Conservation (phyloP, 2,113 vertebrate species). For the Sylvia atricapilla region DNA sequence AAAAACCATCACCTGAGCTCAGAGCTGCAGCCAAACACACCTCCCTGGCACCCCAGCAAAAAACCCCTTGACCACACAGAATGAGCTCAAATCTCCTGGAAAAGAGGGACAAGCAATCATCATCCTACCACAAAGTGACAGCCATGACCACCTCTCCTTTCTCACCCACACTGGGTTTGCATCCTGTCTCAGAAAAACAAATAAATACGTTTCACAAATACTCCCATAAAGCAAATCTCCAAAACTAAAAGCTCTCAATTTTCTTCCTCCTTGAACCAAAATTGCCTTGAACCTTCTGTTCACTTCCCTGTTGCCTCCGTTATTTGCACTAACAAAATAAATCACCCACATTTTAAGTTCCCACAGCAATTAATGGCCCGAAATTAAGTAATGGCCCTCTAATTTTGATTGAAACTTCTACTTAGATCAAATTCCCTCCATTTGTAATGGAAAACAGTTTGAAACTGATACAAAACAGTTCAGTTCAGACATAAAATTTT, state of each 20-base stretch:
- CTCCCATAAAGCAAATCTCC: not conserved
- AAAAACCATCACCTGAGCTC: not conserved
- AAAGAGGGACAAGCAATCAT: not conserved
- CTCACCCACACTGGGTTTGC: not conserved
- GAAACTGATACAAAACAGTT: not conserved
- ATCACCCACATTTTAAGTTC: not conserved
- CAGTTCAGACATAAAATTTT: constrained; percentile 33
- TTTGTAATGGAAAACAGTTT: constrained; percentile 32
- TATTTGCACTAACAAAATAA: not conserved
- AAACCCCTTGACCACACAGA: fast-evolving
- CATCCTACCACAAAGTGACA: not conserved
- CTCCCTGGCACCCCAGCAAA: not conserved
- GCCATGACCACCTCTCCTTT: not conserved
- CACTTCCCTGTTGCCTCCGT: not conserved
- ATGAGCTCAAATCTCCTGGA: not conserved
- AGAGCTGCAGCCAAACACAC: not conserved
- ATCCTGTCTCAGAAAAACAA: not conserved
- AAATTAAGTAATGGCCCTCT: not conserved
- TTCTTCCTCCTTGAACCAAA: not conserved
- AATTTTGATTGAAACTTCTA: not conserved
- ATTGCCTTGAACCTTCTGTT: not conserved
- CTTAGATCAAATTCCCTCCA: not conserved
- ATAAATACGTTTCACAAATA: not conserved
- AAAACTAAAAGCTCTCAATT: not conserved
- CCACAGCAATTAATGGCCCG: not conserved